These are phyloP conservation scores for Colostygia pectinataria DNA, from an alignment of 2,888 invertebrate genomes.

Conservation along the genomic window DNA sequence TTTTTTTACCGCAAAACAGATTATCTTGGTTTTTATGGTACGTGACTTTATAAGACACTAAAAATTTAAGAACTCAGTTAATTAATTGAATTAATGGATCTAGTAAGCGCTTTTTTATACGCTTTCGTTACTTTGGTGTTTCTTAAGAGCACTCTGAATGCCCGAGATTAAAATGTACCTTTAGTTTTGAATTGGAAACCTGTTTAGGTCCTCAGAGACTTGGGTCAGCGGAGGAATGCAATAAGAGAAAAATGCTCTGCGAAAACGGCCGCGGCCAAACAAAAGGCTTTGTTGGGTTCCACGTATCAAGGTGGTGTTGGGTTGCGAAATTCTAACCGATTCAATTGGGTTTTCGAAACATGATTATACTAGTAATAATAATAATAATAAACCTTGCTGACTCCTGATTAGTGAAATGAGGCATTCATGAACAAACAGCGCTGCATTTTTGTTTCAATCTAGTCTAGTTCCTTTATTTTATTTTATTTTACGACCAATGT, in stretches of 20 bases:
- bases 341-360: slow-evolving; percentile 66
- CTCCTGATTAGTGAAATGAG: slow-evolving; percentile 15
- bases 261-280: slow-evolving; percentile 64
- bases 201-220: slow-evolving; percentile 61
- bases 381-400: slow-evolving; percentile 5
- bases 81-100: slow-evolving; percentile 15
- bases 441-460: not conserved
- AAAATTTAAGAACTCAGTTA: slow-evolving; percentile 10
- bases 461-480: not conserved
- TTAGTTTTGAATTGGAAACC: slow-evolving; percentile 54
- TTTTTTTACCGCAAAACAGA: too few species aligned
- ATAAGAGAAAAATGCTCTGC: slow-evolving; percentile 67
- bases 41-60: slow-evolving; percentile 9
- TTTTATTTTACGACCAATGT: too few species aligned
- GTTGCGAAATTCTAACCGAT: slow-evolving; percentile 76
- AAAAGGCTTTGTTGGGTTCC: slow-evolving; percentile 81
- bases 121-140: slow-evolving; percentile 3
- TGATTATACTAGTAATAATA: slow-evolving; percentile 46
- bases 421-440: not conserved
- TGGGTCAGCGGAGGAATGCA: slow-evolving; percentile 75
- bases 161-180: slow-evolving; percentile 43
- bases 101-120: slow-evolving; percentile 9
- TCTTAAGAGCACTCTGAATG: slow-evolving; percentile 13
- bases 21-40: slow-evolving; percentile 1
- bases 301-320: slow-evolving; percentile 70